A percentile compares a stretch with the other conserved stretches of the same genome.
phyloP scores from a whole-genome alignment of 2,113 vertebrate genomes.

The Coreoperca whiteheadi region DNA sequence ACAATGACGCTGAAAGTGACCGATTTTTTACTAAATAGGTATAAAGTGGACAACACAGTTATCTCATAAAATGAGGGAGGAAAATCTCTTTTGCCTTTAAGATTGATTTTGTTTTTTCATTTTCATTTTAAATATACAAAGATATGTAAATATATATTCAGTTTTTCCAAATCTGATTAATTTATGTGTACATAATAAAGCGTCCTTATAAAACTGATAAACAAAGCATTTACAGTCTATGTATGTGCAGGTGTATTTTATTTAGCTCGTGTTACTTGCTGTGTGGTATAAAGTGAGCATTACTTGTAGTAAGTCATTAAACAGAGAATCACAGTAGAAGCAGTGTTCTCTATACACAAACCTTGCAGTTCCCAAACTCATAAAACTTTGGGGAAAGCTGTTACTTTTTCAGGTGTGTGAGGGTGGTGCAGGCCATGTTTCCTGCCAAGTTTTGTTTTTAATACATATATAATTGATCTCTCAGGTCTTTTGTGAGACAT shows the following conservation, averaged over 20 bases:
- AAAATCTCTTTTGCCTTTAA: neutral
- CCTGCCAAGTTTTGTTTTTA: slow-evolving; percentile 19
- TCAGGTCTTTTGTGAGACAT: slow-evolving; percentile 17
- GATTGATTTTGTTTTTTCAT: neutral
- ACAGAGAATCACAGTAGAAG: neutral
- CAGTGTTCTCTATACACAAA: neutral
- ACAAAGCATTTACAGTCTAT: neutral
- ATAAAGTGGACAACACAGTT: neutral
- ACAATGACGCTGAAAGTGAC: neutral
- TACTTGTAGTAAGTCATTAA: neutral
- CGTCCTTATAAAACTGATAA: neutral
- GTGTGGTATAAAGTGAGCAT: neutral
- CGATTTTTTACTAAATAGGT: neutral
- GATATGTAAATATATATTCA: neutral
- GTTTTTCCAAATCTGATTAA: neutral
- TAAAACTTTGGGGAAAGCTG: neutral
- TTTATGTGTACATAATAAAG: neutral
- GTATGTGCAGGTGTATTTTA: neutral
- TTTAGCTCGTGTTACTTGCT: neutral
- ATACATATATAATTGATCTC: slow-evolving; percentile 3
- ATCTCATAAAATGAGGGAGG: neutral
- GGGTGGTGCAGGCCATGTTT: slow-evolving; percentile 15
- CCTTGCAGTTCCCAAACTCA: neutral
- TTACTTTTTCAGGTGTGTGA: slow-evolving; percentile 4
- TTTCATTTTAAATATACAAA: neutral